These are phyloP conservation scores for Sphyrna mokarran DNA, from an alignment of 2,113 vertebrate genomes.

Conservation along the genomic window DNA sequence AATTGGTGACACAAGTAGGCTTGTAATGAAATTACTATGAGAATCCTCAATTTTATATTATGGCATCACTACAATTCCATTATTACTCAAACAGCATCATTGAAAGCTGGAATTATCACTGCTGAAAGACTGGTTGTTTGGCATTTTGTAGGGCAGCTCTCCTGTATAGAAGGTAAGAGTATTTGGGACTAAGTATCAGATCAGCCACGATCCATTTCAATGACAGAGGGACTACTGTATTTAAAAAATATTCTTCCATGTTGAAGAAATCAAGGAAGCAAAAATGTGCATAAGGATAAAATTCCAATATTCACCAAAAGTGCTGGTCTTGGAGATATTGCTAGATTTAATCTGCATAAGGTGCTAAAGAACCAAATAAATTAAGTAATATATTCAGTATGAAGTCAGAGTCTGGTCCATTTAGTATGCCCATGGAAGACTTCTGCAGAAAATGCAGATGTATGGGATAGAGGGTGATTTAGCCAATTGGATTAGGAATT, in stretches of 20 bases:
- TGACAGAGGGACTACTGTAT: neutral
- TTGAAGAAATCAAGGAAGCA: neutral
- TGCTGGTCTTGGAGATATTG: neutral
- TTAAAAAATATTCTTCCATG: neutral
- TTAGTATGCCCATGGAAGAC: too few relatives aligned
- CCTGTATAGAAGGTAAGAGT: too few relatives aligned
- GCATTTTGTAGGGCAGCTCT: too few relatives aligned
- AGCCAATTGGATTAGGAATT: too few relatives aligned
- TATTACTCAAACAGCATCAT: too few relatives aligned
- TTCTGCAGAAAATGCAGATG: too few relatives aligned
- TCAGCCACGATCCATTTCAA: neutral
- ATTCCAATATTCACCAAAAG: neutral
- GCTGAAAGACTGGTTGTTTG: neutral
- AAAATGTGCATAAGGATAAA: neutral
- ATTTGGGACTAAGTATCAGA: neutral
- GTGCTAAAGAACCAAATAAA: neutral
- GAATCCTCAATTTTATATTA: too few relatives aligned
- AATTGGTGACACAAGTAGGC: too few relatives aligned
- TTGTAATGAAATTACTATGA: too few relatives aligned
- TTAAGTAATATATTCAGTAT: neutral
- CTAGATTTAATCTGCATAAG: neutral
- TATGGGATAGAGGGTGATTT: too few relatives aligned
- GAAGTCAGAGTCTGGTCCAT: neutral
- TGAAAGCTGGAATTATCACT: too few relatives aligned
- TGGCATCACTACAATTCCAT: too few relatives aligned